Percentiles rank a stretch among this genome's conserved stretches.
These are phyloP conservation scores for Atherinosoma microstoma DNA, from an alignment of 2,797 vertebrate genomes.

Conservation along the genomic window DNA sequence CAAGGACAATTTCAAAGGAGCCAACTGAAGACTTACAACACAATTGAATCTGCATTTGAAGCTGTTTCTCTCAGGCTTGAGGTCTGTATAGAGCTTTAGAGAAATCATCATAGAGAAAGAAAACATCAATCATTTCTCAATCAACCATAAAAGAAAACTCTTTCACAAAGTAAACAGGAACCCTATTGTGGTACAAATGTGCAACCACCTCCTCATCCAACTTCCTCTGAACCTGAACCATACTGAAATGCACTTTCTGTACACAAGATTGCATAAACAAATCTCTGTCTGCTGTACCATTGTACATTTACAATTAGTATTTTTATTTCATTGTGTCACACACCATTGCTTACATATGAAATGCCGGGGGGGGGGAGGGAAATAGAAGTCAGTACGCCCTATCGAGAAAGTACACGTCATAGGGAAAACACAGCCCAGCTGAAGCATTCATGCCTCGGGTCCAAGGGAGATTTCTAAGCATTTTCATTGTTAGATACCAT, in stretches of 20 bases:
- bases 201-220: not conserved
- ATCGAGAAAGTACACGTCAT: slow-evolving; percentile 46
- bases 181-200: slow-evolving; percentile 5
- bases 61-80: slow-evolving; percentile 52
- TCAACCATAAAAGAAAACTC: slow-evolving; percentile 28
- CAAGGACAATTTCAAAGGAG: slow-evolving; percentile 59
- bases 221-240: slow-evolving; percentile 8
- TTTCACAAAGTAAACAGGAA: slow-evolving; percentile 33
- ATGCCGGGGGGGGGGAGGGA: not conserved
- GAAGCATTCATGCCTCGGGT: slow-evolving; percentile 56
- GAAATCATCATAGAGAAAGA: slow-evolving; percentile 44
- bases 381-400: slow-evolving; percentile 31
- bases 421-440: slow-evolving; percentile 53
- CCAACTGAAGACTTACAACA: slow-evolving; percentile 63
- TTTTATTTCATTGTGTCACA: slow-evolving; percentile 46
- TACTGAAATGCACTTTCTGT: not conserved
- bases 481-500: slow-evolving; percentile 79
- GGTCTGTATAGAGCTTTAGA: slow-evolving; percentile 20
- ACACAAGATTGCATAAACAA: slow-evolving; percentile 9
- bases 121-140: slow-evolving; percentile 50
- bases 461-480: slow-evolving; percentile 76
- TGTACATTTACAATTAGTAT: slow-evolving; percentile 35
- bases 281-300: slow-evolving; percentile 12
- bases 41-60: slow-evolving; percentile 69
- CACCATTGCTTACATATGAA: slow-evolving; percentile 56